phyloP scores from a whole-genome alignment of 2,888 invertebrate genomes.

The Patella pellucida region DNA sequence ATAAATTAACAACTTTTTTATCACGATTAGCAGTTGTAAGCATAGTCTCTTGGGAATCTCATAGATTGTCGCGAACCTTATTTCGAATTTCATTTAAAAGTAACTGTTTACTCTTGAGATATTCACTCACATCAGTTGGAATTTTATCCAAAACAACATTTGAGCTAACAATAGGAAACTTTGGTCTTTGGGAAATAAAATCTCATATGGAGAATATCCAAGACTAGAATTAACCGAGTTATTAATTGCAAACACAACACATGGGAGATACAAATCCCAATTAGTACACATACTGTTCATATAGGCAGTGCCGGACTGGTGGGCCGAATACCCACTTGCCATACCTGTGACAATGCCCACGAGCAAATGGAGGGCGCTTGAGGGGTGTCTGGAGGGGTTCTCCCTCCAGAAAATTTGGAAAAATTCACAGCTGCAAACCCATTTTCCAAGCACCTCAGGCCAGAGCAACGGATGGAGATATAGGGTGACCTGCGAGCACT shows the following conservation, averaged over 20 bases:
- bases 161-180: constrained; percentile 20
- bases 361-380: no score
- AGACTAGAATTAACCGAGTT: constrained; percentile 19
- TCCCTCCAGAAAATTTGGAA: no score
- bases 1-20: not conserved
- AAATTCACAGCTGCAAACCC: no score
- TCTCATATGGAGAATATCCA: constrained; percentile 26
- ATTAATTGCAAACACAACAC: constrained; percentile 29
- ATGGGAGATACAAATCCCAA: constrained; percentile 29
- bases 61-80: constrained; percentile 3
- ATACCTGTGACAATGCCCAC: no score
- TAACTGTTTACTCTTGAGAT: not conserved
- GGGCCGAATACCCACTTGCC: no score
- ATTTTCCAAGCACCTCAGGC: no score
- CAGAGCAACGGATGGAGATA: no score
- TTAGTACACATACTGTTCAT: constrained; percentile 15
- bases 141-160: not conserved
- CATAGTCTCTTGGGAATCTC: not conserved
- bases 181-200: constrained; percentile 21
- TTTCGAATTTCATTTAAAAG: not conserved
- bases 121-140: not conserved
- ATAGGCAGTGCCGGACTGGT: no score
- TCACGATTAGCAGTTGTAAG: not conserved
- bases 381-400: no score
- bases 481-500: no score